Evolutionary conservation across 2,888 invertebrate genomes (phyloP).

Genomic region (Labia minor): DNA sequence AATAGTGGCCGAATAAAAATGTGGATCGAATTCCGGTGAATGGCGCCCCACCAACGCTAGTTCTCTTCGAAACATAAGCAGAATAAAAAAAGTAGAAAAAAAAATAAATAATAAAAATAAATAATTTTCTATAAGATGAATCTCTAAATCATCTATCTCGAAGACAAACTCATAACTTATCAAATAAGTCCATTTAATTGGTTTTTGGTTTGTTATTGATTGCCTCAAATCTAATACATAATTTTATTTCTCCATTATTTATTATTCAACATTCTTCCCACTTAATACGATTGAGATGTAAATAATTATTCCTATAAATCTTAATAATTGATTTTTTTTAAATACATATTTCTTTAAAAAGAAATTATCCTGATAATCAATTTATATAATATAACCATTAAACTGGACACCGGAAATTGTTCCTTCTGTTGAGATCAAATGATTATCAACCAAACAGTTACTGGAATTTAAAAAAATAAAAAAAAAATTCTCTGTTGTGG

Average conservation of each 20-base stretch:
- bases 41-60: too few species aligned
- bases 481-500: background rate
- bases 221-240: background rate
- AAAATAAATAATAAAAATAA: too few species aligned
- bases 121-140: too few species aligned
- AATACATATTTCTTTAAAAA: too few species aligned
- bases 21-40: too few species aligned
- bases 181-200: conserved; percentile 1
- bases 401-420: background rate
- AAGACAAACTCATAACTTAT: background rate
- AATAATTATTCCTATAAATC: background rate
- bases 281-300: background rate
- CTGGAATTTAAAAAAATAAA: background rate
- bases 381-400: background rate
- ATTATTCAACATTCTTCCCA: background rate
- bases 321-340: conserved; percentile 1
- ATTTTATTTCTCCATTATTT: background rate
- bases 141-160: too few species aligned
- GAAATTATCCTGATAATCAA: too few species aligned
- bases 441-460: background rate
- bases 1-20: too few species aligned
- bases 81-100: too few species aligned
- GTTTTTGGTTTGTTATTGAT: background rate
- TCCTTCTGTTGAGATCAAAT: background rate
- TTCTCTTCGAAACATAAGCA: too few species aligned